These are phyloP conservation scores for Limulus polyphemus DNA, from an alignment of 2,888 invertebrate species.

Conservation along the genomic window DNA sequence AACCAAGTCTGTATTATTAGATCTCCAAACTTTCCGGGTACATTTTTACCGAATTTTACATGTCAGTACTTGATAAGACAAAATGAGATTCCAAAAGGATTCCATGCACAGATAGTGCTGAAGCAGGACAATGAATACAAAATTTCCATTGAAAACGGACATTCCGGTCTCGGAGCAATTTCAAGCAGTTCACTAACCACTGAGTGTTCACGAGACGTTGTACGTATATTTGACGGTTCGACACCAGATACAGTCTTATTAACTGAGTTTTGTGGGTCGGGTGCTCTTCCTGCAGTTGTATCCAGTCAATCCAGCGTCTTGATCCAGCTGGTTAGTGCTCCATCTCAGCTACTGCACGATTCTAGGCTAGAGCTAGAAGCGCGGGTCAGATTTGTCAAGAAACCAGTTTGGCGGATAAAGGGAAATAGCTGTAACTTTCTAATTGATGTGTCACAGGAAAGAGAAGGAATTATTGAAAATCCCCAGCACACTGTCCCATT, in stretches of 20 bases:
- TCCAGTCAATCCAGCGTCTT: constrained; percentile 64
- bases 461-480: constrained; percentile 18
- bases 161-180: constrained; percentile 16
- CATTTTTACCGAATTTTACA: constrained; percentile 74
- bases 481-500: constrained; percentile 53
- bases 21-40: constrained; percentile 76
- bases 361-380: constrained; percentile 58
- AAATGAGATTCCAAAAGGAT: constrained; percentile 56
- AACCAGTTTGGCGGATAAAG: constrained; percentile 26
- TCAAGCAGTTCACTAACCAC: constrained; percentile 19
- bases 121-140: constrained; percentile 61
- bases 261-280: constrained; percentile 66
- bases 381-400: constrained; percentile 63
- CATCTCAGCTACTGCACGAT: constrained; percentile 65
- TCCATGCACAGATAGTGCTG: constrained; percentile 60
- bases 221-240: constrained; percentile 68
- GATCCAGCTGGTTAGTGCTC: constrained; percentile 65
- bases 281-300: constrained; percentile 64
- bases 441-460: constrained; percentile 13
- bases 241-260: constrained; percentile 64
- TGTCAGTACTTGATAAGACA: constrained; percentile 66
- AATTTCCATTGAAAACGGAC: constrained; percentile 49
- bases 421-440: constrained; percentile 19
- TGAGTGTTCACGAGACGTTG: constrained; percentile 29
- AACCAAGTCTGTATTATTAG: constrained; percentile 56